These are phyloP conservation scores for Venusia cambrica DNA, from an alignment of 2,888 invertebrate genomes.

Conservation along the genomic window DNA sequence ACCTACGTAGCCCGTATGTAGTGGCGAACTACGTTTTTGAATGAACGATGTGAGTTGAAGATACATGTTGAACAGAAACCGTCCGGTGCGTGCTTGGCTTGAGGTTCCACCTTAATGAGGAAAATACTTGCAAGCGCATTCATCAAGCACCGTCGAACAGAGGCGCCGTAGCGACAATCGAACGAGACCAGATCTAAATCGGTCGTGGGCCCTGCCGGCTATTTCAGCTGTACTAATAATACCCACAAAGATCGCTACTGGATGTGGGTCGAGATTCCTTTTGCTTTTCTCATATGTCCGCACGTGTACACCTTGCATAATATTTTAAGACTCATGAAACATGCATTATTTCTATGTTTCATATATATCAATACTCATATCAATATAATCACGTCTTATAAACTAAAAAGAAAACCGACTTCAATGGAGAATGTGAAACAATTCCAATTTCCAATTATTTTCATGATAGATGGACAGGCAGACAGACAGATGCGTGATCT, in stretches of 20 bases:
- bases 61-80: too few relatives aligned
- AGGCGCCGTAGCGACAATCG: conserved; percentile 46
- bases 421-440: too few relatives aligned
- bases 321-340: conserved; percentile 12
- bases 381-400: not conserved
- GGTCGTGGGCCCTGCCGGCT: conserved; percentile 62
- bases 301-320: conserved; percentile 42
- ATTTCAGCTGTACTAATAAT: conserved; percentile 66
- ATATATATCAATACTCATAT: not conserved
- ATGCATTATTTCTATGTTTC: not conserved
- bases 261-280: conserved; percentile 68
- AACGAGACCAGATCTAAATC: conserved; percentile 52
- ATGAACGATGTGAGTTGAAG: too few relatives aligned
- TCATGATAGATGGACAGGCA: too few relatives aligned
- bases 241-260: conserved; percentile 51
- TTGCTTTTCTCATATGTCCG: conserved; percentile 38
- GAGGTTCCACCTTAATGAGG: too few relatives aligned
- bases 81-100: too few relatives aligned
- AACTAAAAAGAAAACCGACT: conserved; percentile 4
- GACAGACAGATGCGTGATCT: too few relatives aligned
- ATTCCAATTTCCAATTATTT: too few relatives aligned
- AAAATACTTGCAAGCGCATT: conserved; percentile 2
- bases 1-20: too few relatives aligned
- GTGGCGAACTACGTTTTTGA: too few relatives aligned
- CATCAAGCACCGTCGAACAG: conserved; percentile 27